Evolutionary conservation across 2,888 invertebrate genomes (phyloP).

Genomic region (Stenchaetothrips biformis): DNA sequence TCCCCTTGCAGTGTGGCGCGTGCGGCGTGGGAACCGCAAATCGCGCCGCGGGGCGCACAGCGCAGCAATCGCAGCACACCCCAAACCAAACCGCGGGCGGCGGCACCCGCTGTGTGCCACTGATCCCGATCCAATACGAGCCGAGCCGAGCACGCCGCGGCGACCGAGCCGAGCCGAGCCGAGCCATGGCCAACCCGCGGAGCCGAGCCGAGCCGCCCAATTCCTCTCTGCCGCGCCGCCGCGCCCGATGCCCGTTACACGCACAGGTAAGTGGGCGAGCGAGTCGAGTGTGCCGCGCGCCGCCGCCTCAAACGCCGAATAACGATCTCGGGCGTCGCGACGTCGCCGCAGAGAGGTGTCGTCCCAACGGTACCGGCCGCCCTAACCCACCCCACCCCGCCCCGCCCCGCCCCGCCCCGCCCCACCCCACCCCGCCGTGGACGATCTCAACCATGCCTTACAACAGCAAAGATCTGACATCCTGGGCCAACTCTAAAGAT

Average conservation of each 20-base stretch:
- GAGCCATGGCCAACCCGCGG: not conserved
- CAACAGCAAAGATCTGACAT: no score
- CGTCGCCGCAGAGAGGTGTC: not conserved
- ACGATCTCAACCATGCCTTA: not conserved
- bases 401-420: not conserved
- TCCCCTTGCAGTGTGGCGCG: not conserved
- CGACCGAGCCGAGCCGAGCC: not conserved
- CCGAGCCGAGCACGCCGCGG: not conserved
- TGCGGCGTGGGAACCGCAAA: not conserved
- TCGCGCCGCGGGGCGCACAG: not conserved
- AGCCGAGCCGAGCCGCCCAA: not conserved
- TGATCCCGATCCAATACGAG: constrained; percentile 8
- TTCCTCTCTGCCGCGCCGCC: no score
- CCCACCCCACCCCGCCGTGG: not conserved
- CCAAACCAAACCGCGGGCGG: no score
- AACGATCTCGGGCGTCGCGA: not conserved
- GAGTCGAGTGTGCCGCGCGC: not conserved
- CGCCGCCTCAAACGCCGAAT: not conserved
- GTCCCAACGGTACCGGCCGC: not conserved
- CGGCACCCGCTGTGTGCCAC: not conserved
- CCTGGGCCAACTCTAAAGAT: no score
- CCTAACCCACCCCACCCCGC: not conserved
- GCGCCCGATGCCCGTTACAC: no score
- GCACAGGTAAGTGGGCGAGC: no score
- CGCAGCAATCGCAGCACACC: not conserved